phyloP scores from a whole-genome alignment of 1,140 invertebrate species.

The Leptopilina boulardi region DNA sequence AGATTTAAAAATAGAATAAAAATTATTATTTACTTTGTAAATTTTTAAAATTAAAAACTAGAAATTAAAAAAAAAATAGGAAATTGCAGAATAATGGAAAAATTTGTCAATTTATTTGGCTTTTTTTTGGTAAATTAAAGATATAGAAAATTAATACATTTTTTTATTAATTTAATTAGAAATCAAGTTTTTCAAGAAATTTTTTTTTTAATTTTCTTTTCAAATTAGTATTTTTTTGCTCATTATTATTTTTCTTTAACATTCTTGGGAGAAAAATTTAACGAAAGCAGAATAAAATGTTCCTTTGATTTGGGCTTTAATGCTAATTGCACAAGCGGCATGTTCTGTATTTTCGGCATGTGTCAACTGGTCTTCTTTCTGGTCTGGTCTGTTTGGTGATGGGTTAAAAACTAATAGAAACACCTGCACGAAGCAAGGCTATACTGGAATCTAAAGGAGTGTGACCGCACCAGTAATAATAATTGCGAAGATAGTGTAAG shows the following conservation, averaged over 20 bases:
- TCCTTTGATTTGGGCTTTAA: constrained; percentile 69
- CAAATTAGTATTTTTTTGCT: background rate
- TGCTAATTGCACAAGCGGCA: constrained; percentile 73
- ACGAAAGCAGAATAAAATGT: constrained; percentile 17
- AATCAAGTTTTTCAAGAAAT: background rate
- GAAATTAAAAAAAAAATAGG: too few relatives aligned
- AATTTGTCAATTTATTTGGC: too few relatives aligned
- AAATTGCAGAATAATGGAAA: too few relatives aligned
- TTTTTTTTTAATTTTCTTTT: background rate
- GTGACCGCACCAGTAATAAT: constrained; percentile 70
- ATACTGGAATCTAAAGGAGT: constrained; percentile 77
- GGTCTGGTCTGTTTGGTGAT: constrained; percentile 72
- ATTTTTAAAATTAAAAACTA: too few relatives aligned
- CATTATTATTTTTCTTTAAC: background rate
- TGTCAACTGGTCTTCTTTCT: constrained; percentile 65
- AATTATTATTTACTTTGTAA: too few relatives aligned
- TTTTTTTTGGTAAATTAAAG: too few relatives aligned
- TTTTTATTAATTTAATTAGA: background rate
- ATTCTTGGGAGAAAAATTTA: background rate
- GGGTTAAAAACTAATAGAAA: constrained; percentile 79
- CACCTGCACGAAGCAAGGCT: constrained; percentile 80
- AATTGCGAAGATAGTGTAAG: constrained; percentile 71
- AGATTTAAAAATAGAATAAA: background rate
- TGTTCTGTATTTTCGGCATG: constrained; percentile 74
- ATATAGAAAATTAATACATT: too few relatives aligned